phyloP scores from a whole-genome alignment of 1,140 invertebrate species.

The Bilobella aurantiaca region DNA sequence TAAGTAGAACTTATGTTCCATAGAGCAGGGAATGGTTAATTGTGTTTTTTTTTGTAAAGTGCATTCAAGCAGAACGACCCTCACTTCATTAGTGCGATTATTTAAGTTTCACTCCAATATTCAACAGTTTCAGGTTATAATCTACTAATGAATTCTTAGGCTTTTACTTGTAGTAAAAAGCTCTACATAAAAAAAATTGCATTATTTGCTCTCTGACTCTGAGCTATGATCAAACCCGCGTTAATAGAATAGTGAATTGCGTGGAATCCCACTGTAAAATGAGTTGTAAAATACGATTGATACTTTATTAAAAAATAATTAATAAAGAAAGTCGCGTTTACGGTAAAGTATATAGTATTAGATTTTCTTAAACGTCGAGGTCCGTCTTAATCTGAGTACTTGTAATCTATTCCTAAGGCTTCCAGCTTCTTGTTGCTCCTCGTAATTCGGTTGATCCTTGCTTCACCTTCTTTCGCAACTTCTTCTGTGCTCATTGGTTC shows the following conservation, averaged over 20 bases:
- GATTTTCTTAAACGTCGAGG: not conserved
- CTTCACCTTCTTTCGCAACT: constrained; percentile 6
- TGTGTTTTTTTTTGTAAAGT: not conserved
- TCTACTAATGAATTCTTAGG: not conserved
- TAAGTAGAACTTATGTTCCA: not conserved
- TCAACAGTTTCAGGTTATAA: not conserved
- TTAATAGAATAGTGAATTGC: not conserved
- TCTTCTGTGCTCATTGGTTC: constrained; percentile 17
- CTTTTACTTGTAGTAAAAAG: not conserved
- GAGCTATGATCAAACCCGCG: no score
- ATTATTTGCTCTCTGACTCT: no score
- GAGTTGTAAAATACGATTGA: not conserved
- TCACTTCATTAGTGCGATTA: not conserved
- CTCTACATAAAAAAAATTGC: not conserved
- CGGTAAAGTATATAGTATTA: not conserved
- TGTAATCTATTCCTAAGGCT: constrained; percentile 30
- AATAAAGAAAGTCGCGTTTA: not conserved
- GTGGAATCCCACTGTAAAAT: not conserved
- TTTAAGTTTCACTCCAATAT: not conserved
- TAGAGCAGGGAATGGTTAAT: not conserved
- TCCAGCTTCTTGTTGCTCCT: constrained; percentile 21
- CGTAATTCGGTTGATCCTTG: constrained; percentile 17
- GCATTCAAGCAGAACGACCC: not conserved
- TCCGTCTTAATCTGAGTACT: constrained; percentile 12
- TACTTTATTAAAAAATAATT: not conserved